phyloP scores from a whole-genome alignment of 2,797 vertebrate genomes.

The Macropodus opercularis region DNA sequence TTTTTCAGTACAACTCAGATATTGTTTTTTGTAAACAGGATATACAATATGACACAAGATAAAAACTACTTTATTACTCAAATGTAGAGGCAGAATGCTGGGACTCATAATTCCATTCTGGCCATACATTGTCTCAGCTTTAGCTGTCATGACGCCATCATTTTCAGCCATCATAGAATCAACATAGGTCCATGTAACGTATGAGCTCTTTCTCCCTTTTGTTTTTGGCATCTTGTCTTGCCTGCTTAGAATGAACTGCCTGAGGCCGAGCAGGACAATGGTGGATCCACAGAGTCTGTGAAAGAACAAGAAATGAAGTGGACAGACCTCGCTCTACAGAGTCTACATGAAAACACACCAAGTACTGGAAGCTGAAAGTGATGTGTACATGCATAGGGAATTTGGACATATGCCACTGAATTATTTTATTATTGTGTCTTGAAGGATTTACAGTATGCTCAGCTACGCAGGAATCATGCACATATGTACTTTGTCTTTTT shows the following conservation, averaged over 20 bases:
- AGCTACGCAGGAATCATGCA: neutral
- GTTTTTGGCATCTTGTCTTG: neutral
- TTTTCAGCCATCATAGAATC: no score
- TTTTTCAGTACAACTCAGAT: no score
- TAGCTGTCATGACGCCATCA: neutral
- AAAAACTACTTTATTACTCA: neutral
- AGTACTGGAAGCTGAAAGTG: conserved; percentile 83
- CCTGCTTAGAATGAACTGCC: conserved; percentile 91
- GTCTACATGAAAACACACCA: conserved; percentile 94
- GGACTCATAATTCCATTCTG: neutral
- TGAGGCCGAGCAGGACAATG: conserved; percentile 97
- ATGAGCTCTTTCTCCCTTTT: neutral
- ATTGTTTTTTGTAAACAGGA: neutral
- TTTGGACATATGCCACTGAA: neutral
- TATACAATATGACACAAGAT: neutral
- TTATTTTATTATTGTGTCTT: neutral
- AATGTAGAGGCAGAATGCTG: neutral
- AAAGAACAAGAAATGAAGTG: conserved; percentile 99
- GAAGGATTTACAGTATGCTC: neutral
- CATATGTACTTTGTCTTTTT: neutral
- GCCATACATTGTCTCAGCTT: neutral
- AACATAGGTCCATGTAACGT: neutral
- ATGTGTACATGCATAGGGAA: neutral
- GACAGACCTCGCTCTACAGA: conserved; percentile 95
- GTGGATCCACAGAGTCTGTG: conserved; percentile 94